A percentile compares a stretch with the other conserved stretches of the same genome.
Evolutionary conservation across 2,888 invertebrate species (phyloP).

Genomic region (Acleris laterana): DNA sequence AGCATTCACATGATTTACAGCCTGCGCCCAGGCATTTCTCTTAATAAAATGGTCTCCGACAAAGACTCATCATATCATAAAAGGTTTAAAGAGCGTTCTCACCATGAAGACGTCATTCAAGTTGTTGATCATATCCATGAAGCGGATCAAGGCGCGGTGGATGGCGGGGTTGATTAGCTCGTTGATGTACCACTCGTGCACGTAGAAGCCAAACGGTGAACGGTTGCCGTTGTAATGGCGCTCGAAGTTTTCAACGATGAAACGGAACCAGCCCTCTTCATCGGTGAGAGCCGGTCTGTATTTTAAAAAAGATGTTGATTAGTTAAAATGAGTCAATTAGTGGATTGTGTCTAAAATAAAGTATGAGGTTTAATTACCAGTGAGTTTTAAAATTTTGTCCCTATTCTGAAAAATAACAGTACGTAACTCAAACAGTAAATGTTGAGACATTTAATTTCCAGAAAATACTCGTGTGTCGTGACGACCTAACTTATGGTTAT

Average conservation of each 20-base stretch:
- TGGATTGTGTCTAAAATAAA: neutral
- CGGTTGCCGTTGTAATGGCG: constrained; percentile 86
- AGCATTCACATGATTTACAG: too few relatives aligned
- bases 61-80: too few relatives aligned
- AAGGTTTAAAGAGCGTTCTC: constrained; percentile 37
- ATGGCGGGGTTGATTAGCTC: constrained; percentile 62
- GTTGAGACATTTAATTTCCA: too few relatives aligned
- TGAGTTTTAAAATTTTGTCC: too few relatives aligned
- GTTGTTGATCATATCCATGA: constrained; percentile 80
- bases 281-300: constrained; percentile 58
- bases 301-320: neutral
- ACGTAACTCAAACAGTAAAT: too few relatives aligned
- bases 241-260: constrained; percentile 86
- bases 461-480: too few relatives aligned
- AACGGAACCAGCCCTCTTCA: constrained; percentile 77
- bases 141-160: constrained; percentile 78
- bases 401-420: too few relatives aligned
- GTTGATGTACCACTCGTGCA: constrained; percentile 86
- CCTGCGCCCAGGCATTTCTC: too few relatives aligned
- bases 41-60: too few relatives aligned
- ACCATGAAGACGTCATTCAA: constrained; percentile 86
- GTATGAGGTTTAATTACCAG: neutral
- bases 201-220: constrained; percentile 87
- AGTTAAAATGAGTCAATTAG: neutral
- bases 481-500: too few relatives aligned